Evolutionary conservation across 2,113 vertebrate genomes (phyloP), one percentile per base, ranked within the genome.

Genomic region (Oncorhynchus masou): DNA sequence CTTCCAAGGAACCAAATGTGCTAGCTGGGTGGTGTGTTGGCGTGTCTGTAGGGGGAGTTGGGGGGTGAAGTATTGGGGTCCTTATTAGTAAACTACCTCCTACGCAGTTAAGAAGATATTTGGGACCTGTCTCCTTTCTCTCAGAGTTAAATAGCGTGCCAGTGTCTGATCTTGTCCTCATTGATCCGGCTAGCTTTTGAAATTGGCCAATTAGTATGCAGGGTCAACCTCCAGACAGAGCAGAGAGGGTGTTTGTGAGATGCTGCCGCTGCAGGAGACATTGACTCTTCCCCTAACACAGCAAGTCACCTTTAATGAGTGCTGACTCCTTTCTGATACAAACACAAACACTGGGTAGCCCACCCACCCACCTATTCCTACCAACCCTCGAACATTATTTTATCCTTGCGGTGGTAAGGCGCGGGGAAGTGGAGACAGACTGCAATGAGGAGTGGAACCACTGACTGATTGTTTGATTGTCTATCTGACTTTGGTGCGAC

Each of bases 221-320:
- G 67, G 31, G 31, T 15, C 31, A 20, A 68, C 12, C 67, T 68
- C 19, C 67, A 68, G 31, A 68, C 67, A 70, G 45, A 29, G 15
- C 67, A 68, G 31, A n/a, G 27, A 20, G 67, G 5, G 67, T 34
- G 67, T 62, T 62, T 62, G 59, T 20, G 59, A 60, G 59, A 60
- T 60, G 59, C 59, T 60, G 59, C 59, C n/a, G n/a, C 59, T 22
- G 59, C 20, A 62, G 51, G 51, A 54, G 51, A 54, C 51, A 54
- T 16, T 54, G 51, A 19, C 16, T 16, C 51, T 54, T 54, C 51
- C 51, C 59, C 39, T 11, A 62, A 2, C 59, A 62, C 59, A 62
- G 24, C 59, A 62, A 62, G 59, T 62, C 59, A 62, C 59, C 59
- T 62, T 62, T 62, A 62, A 62, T 62, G n/a, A 62, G 59, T n/a